Percentiles rank a stretch among this genome's conserved stretches.
Evolutionary conservation across 2,113 vertebrate species (phyloP).

Genomic region (Plotosus lineatus): DNA sequence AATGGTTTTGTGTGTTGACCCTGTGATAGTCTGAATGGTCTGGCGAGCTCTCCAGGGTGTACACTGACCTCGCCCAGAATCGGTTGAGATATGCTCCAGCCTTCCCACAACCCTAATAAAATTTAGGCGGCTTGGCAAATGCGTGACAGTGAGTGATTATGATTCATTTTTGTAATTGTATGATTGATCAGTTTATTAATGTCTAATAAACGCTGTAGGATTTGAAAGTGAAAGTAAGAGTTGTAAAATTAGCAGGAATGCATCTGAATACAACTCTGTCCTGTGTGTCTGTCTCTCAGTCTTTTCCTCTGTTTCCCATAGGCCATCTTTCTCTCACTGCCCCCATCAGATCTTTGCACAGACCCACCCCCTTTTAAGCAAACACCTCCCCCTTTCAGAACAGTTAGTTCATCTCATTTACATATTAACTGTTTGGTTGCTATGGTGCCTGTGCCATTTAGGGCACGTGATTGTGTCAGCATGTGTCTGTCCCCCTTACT

Average conservation of each 20-base stretch:
- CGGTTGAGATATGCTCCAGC: no score
- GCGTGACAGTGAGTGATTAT: neutral
- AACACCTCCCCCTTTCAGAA: slow-evolving; percentile 65
- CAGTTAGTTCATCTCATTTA: slow-evolving; percentile 65
- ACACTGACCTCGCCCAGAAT: no score
- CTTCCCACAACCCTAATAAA: no score
- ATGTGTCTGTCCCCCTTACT: slow-evolving; percentile 46
- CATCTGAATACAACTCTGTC: neutral
- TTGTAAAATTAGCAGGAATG: neutral
- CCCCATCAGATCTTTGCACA: neutral
- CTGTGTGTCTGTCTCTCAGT: neutral
- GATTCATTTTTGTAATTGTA: neutral
- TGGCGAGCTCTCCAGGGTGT: no score
- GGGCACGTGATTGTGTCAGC: slow-evolving; percentile 63
- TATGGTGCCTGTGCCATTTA: slow-evolving; percentile 56
- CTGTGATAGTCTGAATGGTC: no score
- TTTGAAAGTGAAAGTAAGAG: slow-evolving; percentile 9
- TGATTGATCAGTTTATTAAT: neutral
- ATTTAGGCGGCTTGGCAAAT: no score
- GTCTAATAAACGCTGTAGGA: neutral
- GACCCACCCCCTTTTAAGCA: slow-evolving; percentile 54
- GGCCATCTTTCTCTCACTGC: neutral
- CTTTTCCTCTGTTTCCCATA: neutral
- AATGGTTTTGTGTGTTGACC: no score
- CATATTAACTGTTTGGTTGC: slow-evolving; percentile 79